Base-by-base conservation (phyloP, 2,888 invertebrate species). In the Bombyx huttoni region DNA sequence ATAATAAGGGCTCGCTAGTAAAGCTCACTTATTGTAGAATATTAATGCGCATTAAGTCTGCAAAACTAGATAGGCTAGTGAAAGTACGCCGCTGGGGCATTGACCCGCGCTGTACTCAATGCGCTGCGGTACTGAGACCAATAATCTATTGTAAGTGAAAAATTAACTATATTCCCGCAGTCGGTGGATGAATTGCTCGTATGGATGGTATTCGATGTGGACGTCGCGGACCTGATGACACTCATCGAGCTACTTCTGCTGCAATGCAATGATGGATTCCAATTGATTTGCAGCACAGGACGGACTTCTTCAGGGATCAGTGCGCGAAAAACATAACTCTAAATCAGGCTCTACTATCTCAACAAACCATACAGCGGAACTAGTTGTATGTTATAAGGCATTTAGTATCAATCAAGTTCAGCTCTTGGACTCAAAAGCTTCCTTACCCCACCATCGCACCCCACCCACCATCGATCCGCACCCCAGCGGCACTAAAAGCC, bases 61-160 rank as follows among this genome's bases (percentile, higher is more conserved):
- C 57, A 58, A 62, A 63, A 60, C 63, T 59, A 62, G 60, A 58
- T 61, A 57, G 53, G 34, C 52, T 50, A 62, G 68, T 63, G 67
- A 68, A 67, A 68, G 67, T 62, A 52, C 55, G 49, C 48, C 9
- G 9, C 40, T 40, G 2, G 40, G 40, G 8, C 40, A 12, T 40
- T 40, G 40, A 40, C 40, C 40, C 40, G 6, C 9, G 2, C 8
- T 40, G 40, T 40, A 40, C 40, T 40, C 40, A 40, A 5, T 40
- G 40, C 12, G 7, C 40, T 12, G 9, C 3, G 40, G 24, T 24
- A 24, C 24, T 24, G 24, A 24, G 24, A 24, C 5, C 3, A 24
- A 24, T 24, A 24, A 40, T 40, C 40, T 40, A 40, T 40, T 40
- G 40, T 40, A 40, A 24, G 3, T 24, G 5, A 24, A 24, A 24